Evolutionary conservation across 1,140 invertebrate species (phyloP), one percentile per base, ranked within the genome.

Genomic region (Atopsyche davidsoni): DNA sequence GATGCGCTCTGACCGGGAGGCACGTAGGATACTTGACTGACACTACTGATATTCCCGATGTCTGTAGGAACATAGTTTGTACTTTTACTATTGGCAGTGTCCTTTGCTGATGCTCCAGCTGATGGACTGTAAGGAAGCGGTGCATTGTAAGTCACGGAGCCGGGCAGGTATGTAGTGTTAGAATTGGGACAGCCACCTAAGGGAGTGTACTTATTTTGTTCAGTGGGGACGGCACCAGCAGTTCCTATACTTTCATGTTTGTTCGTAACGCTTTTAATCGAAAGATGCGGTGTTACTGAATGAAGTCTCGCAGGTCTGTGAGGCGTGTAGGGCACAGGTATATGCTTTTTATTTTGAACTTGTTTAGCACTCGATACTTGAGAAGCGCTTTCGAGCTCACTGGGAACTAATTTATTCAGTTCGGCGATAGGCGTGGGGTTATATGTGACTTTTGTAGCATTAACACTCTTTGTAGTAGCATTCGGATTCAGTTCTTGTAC

Each of bases 391-490:
- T 65, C 67, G 21, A 41, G 40, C 38, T 67, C 66, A 22, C 16
- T 10, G 10, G 54, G 41, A 55, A 46, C 64, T 41, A 68, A 66
- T 61, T 71, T 72, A 41, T 72, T 72, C 32, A 74, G 59, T 58
- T 74, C 70, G n/a, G 70, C 56, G 59, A 74, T 74, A 4, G 72
- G 72, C 19, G 72, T 74, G n/a, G 72, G 72, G 45, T 72, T 73
- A 51, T 74, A 74, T 4, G 68, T 72, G 7, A 39, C 53, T 63
- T 62, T 73, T 22, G 60, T 50, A 10, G 46, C 38, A 41, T 39
- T 46, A 46, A 44, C 59, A 17, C 32, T 32, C 23, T 55, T 51
- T 23, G 40, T 53, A 39, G n/a, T 50, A 21, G 53, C 46, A 39
- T 47, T 42, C 9, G 49, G 40, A 10, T 16, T 17, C 14, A 46